Evolutionary conservation across 2,797 vertebrate species (phyloP).

Genomic region (Manis javanica): DNA sequence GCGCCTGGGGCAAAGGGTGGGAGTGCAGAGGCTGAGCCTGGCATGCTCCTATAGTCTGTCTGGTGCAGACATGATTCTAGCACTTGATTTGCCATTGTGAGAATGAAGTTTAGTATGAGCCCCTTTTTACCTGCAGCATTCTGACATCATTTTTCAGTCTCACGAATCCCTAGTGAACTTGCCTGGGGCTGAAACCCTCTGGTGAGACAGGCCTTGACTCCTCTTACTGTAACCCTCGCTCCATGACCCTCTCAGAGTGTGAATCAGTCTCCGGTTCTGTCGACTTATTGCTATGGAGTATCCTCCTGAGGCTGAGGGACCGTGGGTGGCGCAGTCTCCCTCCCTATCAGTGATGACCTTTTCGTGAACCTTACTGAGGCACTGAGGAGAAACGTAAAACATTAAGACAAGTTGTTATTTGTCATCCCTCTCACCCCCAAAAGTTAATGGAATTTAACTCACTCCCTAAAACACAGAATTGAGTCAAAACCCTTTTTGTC

Average conservation of each 20-base stretch:
- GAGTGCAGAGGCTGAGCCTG: too few relatives aligned
- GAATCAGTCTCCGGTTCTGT: neutral
- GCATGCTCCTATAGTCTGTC: too few relatives aligned
- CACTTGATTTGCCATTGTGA: too few relatives aligned
- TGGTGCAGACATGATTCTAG: too few relatives aligned
- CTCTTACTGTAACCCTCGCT: accelerated
- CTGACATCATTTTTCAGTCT: too few relatives aligned
- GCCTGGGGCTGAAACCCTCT: too few relatives aligned
- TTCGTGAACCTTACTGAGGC: conserved; percentile 59
- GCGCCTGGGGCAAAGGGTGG: too few relatives aligned
- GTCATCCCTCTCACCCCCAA: conserved; percentile 32
- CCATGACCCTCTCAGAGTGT: neutral
- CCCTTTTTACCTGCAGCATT: too few relatives aligned
- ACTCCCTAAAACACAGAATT: conserved; percentile 55
- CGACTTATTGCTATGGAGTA: neutral
- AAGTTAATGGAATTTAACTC: conserved; percentile 67
- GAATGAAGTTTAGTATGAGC: too few relatives aligned
- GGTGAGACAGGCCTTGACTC: neutral
- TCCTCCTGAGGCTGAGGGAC: conserved; percentile 8
- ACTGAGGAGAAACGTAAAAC: conserved; percentile 66
- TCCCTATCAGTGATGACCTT: conserved; percentile 65
- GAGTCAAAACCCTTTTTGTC: conserved; percentile 77
- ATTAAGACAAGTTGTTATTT: conserved; percentile 75
- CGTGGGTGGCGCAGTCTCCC: conserved; percentile 63
- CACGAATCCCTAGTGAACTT: too few relatives aligned